These are phyloP conservation scores for Drosophila nigromelanica DNA, from an alignment of 1,140 invertebrate genomes.

Conservation along the genomic window DNA sequence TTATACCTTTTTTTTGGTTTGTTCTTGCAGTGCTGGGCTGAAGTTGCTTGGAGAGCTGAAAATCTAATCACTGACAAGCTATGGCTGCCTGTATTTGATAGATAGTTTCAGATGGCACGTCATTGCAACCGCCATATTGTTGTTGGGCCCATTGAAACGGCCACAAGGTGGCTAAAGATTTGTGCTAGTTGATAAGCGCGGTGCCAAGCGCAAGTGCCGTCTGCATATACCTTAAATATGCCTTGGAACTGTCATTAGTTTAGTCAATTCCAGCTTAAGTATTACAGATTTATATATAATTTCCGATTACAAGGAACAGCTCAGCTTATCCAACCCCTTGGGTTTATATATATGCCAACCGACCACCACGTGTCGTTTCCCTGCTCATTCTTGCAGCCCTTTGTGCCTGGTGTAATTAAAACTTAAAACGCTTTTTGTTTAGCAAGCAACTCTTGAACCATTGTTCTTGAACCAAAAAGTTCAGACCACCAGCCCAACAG, in stretches of 20 bases:
- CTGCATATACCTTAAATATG: constrained; percentile 3
- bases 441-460: constrained; percentile 78
- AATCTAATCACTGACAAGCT: constrained; percentile 81
- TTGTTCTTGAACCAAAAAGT: constrained; percentile 72
- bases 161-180: constrained; percentile 58
- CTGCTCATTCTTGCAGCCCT: constrained; percentile 33
- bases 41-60: constrained; percentile 51
- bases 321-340: background rate
- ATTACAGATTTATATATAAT: constrained; percentile 12
- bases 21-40: constrained; percentile 6
- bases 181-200: constrained; percentile 52
- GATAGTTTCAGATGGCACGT: constrained; percentile 78
- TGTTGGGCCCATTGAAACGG: constrained; percentile 29
- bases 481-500: constrained; percentile 47
- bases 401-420: constrained; percentile 75
- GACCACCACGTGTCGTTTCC: constrained; percentile 61
- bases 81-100: constrained; percentile 81
- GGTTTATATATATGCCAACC: too few relatives aligned
- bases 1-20: constrained; percentile 35
- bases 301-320: constrained; percentile 20
- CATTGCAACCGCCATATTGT: constrained; percentile 22
- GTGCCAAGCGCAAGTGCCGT: constrained; percentile 37
- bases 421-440: constrained; percentile 82
- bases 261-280: constrained; percentile 20
- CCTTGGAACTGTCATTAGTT: constrained; percentile 33